Conservation (phyloP, 2,888 invertebrate species). For the Theristus sp. region DNA sequence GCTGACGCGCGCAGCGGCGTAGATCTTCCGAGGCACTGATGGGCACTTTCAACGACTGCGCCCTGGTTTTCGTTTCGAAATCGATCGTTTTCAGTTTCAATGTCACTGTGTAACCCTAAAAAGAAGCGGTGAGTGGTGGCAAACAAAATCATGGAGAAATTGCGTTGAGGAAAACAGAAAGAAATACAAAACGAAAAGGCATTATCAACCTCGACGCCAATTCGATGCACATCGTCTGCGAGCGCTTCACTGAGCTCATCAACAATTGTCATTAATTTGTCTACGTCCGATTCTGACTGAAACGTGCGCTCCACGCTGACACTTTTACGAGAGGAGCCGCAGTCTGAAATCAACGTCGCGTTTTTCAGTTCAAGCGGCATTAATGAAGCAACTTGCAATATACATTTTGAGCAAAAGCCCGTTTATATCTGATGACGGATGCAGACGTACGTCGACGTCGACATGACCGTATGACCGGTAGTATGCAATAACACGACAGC, state of each 20-base stretch:
- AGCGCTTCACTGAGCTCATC: background rate
- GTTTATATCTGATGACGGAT: too few relatives aligned
- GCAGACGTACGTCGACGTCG: background rate
- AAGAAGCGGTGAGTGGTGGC: background rate
- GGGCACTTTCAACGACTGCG: background rate
- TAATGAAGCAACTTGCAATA: too few relatives aligned
- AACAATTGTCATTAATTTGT: background rate
- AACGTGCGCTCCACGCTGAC: background rate
- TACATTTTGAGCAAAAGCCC: too few relatives aligned
- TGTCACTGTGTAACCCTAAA: background rate
- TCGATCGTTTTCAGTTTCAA: background rate
- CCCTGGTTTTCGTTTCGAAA: background rate
- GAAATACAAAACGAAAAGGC: too few relatives aligned
- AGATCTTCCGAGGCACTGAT: too few relatives aligned
- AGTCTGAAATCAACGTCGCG: too few relatives aligned
- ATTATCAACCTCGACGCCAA: background rate
- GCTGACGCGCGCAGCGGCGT: background rate
- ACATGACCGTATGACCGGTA: background rate
- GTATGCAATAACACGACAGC: background rate
- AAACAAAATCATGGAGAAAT: background rate
- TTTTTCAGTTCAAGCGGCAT: too few relatives aligned
- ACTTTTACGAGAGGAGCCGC: background rate
- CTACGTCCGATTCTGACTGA: background rate
- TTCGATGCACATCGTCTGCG: background rate
- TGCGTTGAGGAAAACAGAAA: too few relatives aligned